Base-by-base conservation (phyloP, 2,797 vertebrate genomes). In the Moxostoma hubbsi region DNA sequence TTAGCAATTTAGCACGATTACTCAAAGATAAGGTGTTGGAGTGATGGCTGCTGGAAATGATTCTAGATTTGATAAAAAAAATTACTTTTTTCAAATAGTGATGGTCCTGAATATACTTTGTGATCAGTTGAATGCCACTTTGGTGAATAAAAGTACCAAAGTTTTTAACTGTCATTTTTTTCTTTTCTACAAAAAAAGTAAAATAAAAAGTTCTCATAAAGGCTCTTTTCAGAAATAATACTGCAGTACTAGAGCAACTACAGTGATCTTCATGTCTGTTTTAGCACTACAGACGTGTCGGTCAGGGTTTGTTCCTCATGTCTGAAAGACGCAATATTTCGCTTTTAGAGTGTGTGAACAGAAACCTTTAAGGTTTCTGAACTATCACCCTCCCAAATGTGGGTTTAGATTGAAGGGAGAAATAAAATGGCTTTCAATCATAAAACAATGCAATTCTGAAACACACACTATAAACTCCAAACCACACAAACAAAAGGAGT, bases 391-490 rank as follows among this genome's bases (percentile, higher is more conserved):
- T 65, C 61, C 74, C 62, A 75, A 58, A 50, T 58, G 63, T 2
- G 73, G 50, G 67, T 59, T 76, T 73, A 76, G 36, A 72, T 50
- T 67, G 68, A 49, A 72, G 62, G 36, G 18, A 46, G 73, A 70
- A 9, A 46, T 58, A 4, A 81, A 51, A 15, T 15, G 16, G 24
- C 58, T 75, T 68, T 9, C 53, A 61, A 67, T 68, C 54, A 71
- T 62, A 73, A 69, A 77, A 73, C 49, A 64, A 47, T 57, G 54
- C 49, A 24, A 72, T 50, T 45, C 12, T 24, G 36, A 63, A 68
- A 77, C 73, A 66, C 70, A 58, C 12, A 3, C 36, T 61, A 67
- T 77, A 83, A 83, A 83, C 64, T 15, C 49, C 15, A 13, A 65
- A 73, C 77, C 77, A 15, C 82, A 80, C 53, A 65, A 69, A 73